Base-by-base conservation (phyloP, 2,888 invertebrate species). In the Balanococcus diminutus region DNA sequence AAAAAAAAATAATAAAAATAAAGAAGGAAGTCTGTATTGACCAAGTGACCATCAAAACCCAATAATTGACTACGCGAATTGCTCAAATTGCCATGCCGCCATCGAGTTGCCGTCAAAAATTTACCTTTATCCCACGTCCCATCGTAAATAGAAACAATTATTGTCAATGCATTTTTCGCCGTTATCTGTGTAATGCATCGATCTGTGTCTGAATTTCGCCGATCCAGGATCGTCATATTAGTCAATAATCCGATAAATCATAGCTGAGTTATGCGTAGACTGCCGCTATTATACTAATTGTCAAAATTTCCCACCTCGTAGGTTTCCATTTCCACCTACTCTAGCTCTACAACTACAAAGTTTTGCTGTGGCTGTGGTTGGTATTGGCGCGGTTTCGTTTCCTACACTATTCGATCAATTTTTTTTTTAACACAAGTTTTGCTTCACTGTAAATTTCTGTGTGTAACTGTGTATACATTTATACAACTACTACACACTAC, bases 351-450 rank as follows among this genome's bases (percentile, higher is more conserved):
- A n/a, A n/a, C n/a, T 11, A 42, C 42, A 36, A 56, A 22, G 19
- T 28, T 28, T 25, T 11, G 51, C 19, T 19, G 19, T 51, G 3
- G 8, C 8, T 36, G 36, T 8, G 3, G 36, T 46, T 8, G n/a
- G n/a, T n/a, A n/a, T n/a, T n/a, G n/a, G n/a, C n/a, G n/a, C n/a
- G n/a, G n/a, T n/a, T n/a, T 25, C 61, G 61, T 67, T 67, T 28
- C 61, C 61, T 67, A 67, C 28, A 67, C 61, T 28, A 67, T 67
- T 67, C 28, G 61, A 67, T 67, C 25, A 67, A 67, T 67, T 67
- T 67, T 67, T 67, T 25, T 14, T 6, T n/a, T n/a, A n/a, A n/a
- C n/a, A n/a, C n/a, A n/a, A n/a, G n/a, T n/a, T n/a, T n/a, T n/a
- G n/a, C n/a, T n/a, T n/a, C n/a, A n/a, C n/a, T n/a, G n/a, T n/a